Base-by-base conservation (phyloP, 1,140 invertebrate genomes). In the Danaus melanippus region DNA sequence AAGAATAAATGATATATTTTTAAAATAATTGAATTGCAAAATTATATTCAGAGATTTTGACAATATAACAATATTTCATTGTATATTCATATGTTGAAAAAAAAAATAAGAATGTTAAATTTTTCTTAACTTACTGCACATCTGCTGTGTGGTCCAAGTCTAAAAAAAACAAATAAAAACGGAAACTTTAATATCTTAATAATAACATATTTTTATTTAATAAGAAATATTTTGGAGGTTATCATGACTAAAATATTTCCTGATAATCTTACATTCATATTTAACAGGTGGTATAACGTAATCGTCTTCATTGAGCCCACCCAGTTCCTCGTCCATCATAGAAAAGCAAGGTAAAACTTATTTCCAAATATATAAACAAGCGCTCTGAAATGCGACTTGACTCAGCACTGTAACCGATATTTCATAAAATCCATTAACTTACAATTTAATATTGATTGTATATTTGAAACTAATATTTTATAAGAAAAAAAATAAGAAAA, bases 91-190 rank as follows among this genome's bases (percentile, higher is more conserved):
- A n/a, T 32, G 21, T 32, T 5, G 0, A 32, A 5, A 32, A 32
- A 32, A 5, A 32, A 32, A 32, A 7, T 32, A 32, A 32, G 21
- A 32, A 0, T 32, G 0, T 5, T 32, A 43, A 12, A 32, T 45
- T 40, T 41, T 41, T n/a, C 9, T 46, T 9, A 42, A 84, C 95
- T 95, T 90, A 97, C 95, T 99, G 97, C 17, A 99, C 95, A 89
- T 99, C 97, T 4, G 97, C 97, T 32, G 97, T 97, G 74, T 99
- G 97, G 76, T 99, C 97, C 70, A 99, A 89, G 92, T 98, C 96
- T 97, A 88, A 57, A 92, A 93, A 50, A 47, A 32, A 1, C 5
- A 32, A 32, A 4, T 32, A 32, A 32, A 32, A 32, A 4, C 0
- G 21, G 21, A 32, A 32, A 32, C 21, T 32, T 32, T 15, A 21